Conservation (phyloP, 2,113 vertebrate genomes). For the Oryzias celebensis region DNA sequence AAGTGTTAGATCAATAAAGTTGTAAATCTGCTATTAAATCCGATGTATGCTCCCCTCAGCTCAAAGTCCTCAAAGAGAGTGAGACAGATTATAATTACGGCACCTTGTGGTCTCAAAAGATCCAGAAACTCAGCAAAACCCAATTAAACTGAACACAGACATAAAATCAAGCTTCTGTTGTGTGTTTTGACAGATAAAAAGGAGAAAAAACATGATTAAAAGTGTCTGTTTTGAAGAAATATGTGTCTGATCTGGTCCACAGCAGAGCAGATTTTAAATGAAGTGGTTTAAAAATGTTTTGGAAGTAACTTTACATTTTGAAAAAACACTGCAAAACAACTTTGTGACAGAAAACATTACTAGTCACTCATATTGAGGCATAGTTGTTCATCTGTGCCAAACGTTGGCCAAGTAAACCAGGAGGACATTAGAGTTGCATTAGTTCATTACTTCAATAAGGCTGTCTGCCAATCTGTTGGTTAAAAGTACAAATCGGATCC, state of each 20-base stretch:
- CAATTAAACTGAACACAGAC: conserved; percentile 64
- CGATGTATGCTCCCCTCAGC: conserved; percentile 9
- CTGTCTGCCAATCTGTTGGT: too few species aligned
- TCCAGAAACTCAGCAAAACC: conserved; percentile 50
- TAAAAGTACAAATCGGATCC: too few species aligned
- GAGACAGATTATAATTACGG: conserved; percentile 61
- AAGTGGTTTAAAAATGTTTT: conserved; percentile 37
- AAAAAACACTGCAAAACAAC: too few species aligned
- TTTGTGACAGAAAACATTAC: too few species aligned
- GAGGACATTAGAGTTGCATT: too few species aligned
- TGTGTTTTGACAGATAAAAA: conserved; percentile 47
- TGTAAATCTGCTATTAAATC: conserved; percentile 39
- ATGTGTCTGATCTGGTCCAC: conserved; percentile 47
- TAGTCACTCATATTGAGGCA: too few species aligned
- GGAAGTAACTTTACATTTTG: conserved; percentile 37
- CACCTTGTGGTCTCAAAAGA: conserved; percentile 60
- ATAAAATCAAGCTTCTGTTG: conserved; percentile 51
- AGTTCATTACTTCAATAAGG: too few species aligned
- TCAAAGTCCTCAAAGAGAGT: conserved; percentile 40
- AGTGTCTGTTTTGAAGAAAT: conserved; percentile 39
- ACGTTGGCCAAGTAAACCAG: too few species aligned
- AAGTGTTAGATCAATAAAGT: conserved; percentile 44
- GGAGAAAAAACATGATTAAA: conserved; percentile 58
- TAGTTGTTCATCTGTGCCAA: too few species aligned
- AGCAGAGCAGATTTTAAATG: conserved; percentile 50